phyloP scores from a whole-genome alignment of 2,113 vertebrate genomes.

The Pardalotus punctatus region DNA sequence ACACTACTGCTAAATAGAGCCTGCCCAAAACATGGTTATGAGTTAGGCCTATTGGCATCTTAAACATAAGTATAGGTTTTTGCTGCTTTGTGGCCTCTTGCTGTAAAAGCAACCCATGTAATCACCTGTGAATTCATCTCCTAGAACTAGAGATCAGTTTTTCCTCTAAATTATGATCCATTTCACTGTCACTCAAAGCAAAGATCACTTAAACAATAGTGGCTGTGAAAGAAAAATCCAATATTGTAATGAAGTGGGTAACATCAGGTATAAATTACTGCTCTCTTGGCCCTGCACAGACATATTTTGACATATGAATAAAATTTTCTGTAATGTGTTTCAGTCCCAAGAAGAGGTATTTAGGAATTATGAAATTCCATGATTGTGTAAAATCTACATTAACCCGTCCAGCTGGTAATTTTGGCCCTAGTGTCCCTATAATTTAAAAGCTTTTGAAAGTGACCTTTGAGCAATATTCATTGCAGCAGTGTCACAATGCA shows the following conservation, averaged over 20 bases:
- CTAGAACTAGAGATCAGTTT: background rate
- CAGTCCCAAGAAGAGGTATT: background rate
- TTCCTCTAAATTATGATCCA: background rate
- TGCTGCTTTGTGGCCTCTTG: background rate
- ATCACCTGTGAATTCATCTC: background rate
- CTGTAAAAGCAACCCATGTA: fast-evolving
- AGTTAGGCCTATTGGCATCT: background rate
- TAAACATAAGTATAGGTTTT: background rate
- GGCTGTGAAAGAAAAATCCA: background rate
- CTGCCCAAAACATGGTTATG: background rate
- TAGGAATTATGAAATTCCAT: background rate
- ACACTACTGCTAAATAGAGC: background rate
- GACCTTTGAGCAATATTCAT: background rate
- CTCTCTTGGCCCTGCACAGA: background rate
- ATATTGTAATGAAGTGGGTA: background rate
- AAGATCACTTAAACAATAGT: background rate
- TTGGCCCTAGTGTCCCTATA: background rate
- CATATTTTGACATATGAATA: background rate
- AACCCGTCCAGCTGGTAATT: background rate
- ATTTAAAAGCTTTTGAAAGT: background rate
- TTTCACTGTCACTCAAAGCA: background rate
- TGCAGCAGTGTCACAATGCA: background rate
- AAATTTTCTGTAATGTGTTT: background rate
- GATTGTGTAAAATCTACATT: background rate
- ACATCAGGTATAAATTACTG: background rate